These are phyloP conservation scores for Aphelenchoides avenae DNA, from an alignment of 1,140 invertebrate genomes.

Conservation along the genomic window DNA sequence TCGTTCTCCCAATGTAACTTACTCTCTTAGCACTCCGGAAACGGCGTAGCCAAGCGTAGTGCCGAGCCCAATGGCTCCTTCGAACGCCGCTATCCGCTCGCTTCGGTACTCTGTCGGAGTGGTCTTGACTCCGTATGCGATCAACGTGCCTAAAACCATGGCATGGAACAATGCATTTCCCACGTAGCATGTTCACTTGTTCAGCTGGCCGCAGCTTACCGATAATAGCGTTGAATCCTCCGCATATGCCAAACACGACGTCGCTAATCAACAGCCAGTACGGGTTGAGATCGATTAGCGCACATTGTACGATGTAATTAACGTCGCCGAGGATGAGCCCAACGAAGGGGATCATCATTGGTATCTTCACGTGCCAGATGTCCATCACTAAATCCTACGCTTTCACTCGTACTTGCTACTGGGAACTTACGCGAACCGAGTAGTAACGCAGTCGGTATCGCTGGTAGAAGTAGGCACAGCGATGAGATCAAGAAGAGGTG, in stretches of 20 bases:
- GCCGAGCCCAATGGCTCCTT: slow-evolving; percentile 41
- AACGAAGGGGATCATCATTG: slow-evolving; percentile 48
- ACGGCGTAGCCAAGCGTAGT: slow-evolving; percentile 27
- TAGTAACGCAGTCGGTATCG: slow-evolving; percentile 40
- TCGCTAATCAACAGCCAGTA: slow-evolving; percentile 50
- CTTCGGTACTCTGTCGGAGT: slow-evolving; percentile 18
- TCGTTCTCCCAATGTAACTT: slow-evolving; percentile 9
- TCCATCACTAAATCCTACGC: slow-evolving; percentile 45
- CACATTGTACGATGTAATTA: slow-evolving; percentile 47
- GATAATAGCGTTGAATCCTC: slow-evolving; percentile 50
- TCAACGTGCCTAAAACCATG: slow-evolving; percentile 27
- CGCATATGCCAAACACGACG: slow-evolving; percentile 46
- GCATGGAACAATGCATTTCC: too few relatives aligned
- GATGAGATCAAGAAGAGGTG: slow-evolving; percentile 41
- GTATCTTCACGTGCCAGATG: slow-evolving; percentile 33
- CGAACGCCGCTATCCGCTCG: slow-evolving; percentile 36
- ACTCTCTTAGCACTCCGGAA: slow-evolving; percentile 40
- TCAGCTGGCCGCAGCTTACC: too few relatives aligned
- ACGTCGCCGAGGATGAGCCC: slow-evolving; percentile 43
- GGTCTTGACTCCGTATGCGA: slow-evolving; percentile 31
- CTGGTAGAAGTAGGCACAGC: slow-evolving; percentile 44
- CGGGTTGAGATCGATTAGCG: slow-evolving; percentile 31
- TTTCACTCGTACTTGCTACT: slow-evolving; percentile 9
- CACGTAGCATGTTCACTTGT: too few relatives aligned
- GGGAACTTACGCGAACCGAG: slow-evolving; percentile 40